Base-by-base conservation (phyloP, 1,140 invertebrate genomes). In the Bombus picipes region DNA sequence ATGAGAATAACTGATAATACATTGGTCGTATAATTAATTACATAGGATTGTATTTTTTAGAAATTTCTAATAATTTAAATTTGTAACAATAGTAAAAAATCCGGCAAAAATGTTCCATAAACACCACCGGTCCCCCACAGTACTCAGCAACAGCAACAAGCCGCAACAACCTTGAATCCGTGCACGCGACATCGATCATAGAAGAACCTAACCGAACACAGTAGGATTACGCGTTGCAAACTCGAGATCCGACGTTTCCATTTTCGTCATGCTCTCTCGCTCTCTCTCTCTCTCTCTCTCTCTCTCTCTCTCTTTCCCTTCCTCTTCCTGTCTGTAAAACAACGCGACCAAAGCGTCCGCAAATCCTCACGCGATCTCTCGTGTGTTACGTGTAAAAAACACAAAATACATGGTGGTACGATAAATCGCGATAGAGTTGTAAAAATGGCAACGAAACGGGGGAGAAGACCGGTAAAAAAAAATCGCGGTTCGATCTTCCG, bases 401-500 rank as follows among this genome's bases (percentile, higher is more conserved):
- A 18, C 6, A 53, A 53, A 53, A 22, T 53, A 22, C 18, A 22
- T 6, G 47, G 1, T 22, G 47, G 5, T 66, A 9, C 34, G 66
- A 70, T 37, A 37, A 70, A 70, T 70, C 66, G 34, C 22, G 34
- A 70, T 32, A 25, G 22, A 70, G 6, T 70, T 25, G 18, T 10
- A 43, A 9, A 72, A 72, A 72, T 72, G 37, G 13, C 12, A 4
- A 34, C 32, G 15, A 18, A 37, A 32, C n/a, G 37, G 37, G 25
- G 13, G 5, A 15, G 4, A 3, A 13, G 13, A 72, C 0, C 15
- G 13, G 34, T 25, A 0, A 12, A 39, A 6, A 43, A 39, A 65
- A 77, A 77, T 59, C 75, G 53, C n/a, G 41, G 5, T 22, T 59
- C 57, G 37, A 34, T 85, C 76, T 43, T 47, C 28, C 81, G 73